phyloP scores from a whole-genome alignment of 2,113 vertebrate species.

The Sinocyclocheilus anshuiensis region DNA sequence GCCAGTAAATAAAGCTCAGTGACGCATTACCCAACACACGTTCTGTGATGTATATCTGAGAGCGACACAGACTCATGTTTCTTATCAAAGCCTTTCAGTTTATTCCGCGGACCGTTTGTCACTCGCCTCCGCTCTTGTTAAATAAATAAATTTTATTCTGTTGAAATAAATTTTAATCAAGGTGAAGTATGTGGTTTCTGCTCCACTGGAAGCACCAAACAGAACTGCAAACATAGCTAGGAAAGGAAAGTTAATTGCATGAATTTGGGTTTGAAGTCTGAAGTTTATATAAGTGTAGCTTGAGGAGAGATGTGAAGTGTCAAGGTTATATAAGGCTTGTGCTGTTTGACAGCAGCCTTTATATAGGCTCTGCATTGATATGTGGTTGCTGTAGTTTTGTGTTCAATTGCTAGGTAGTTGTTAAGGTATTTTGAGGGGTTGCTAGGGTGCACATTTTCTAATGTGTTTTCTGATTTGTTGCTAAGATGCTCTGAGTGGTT shows the following conservation, averaged over 20 bases:
- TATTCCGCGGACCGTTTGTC: conserved; percentile 44
- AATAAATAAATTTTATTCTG: not conserved
- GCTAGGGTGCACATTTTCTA: no score
- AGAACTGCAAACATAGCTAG: not conserved
- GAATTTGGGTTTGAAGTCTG: not conserved
- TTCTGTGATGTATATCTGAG: conserved; percentile 21
- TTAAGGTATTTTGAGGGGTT: no score
- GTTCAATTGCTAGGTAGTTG: not conserved
- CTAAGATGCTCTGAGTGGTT: no score
- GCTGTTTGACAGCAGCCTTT: not conserved
- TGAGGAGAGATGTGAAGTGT: not conserved
- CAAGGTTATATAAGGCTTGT: not conserved
- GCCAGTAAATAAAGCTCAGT: conserved; percentile 7
- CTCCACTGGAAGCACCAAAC: not conserved
- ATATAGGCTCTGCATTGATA: not conserved
- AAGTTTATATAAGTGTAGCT: not conserved
- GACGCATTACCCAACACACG: not conserved
- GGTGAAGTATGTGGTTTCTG: not conserved
- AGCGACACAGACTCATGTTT: not conserved
- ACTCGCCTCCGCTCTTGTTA: conserved; percentile 31
- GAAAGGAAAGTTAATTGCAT: not conserved
- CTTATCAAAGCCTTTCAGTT: conserved; percentile 19
- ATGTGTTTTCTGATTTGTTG: no score
- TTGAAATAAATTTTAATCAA: conserved; percentile 1
- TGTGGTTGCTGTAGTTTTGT: not conserved